These are phyloP conservation scores for Macaria liturata DNA, from an alignment of 2,888 invertebrate genomes.

Conservation along the genomic window DNA sequence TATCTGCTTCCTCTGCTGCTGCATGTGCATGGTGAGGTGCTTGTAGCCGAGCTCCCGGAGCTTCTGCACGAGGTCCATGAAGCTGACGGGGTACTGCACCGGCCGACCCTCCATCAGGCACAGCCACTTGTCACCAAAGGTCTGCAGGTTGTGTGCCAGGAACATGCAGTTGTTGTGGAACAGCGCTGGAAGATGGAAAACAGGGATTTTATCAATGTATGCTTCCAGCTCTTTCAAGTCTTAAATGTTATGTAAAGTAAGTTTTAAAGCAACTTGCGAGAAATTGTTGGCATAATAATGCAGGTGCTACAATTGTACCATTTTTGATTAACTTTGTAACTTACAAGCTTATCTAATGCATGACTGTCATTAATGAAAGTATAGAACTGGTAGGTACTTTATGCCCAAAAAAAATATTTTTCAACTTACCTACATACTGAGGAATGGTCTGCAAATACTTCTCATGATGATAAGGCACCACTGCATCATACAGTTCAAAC, in stretches of 20 bases:
- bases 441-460: conserved; percentile 92
- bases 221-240: too few species aligned
- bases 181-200: conserved; percentile 79
- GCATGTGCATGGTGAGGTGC: conserved; percentile 88
- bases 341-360: too few species aligned
- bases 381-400: too few species aligned
- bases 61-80: conserved; percentile 86
- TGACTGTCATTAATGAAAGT: too few species aligned
- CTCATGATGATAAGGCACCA: conserved; percentile 91
- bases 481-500: conserved; percentile 89
- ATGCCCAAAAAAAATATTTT: neutral
- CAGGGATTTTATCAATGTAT: too few species aligned
- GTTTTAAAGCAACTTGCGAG: too few species aligned
- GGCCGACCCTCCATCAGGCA: conserved; percentile 82
- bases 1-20: conserved; percentile 89
- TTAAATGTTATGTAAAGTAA: too few species aligned
- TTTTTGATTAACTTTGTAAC: too few species aligned
- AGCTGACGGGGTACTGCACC: conserved; percentile 83
- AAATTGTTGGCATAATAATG: too few species aligned
- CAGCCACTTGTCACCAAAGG: conserved; percentile 87
- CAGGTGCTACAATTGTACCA: too few species aligned
- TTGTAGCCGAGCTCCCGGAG: conserved; percentile 87
- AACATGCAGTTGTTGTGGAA: conserved; percentile 97
- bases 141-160: conserved; percentile 88
- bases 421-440: conserved; percentile 90